These are phyloP conservation scores for Adelges cooleyi DNA, from an alignment of 1,140 invertebrate species.

Conservation along the genomic window DNA sequence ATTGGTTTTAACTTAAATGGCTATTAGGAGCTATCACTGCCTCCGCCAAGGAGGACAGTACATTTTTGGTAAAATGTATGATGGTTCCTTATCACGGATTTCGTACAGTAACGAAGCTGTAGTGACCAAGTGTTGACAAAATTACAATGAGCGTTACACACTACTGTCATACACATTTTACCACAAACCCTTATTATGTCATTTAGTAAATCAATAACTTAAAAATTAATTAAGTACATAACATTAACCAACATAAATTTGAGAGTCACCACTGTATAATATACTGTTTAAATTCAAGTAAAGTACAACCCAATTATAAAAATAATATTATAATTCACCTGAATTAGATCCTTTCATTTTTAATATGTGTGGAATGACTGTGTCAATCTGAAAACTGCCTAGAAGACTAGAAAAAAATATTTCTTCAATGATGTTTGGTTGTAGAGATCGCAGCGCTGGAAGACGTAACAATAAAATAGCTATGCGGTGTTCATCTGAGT, in stretches of 20 bases:
- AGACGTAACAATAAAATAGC: slow-evolving; percentile 60
- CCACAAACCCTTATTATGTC: background rate
- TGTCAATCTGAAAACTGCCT: slow-evolving; percentile 81
- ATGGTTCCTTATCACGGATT: background rate
- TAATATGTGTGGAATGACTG: slow-evolving; percentile 82
- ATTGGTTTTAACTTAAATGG: background rate
- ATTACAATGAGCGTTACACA: background rate
- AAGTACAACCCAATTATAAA: too few relatives aligned
- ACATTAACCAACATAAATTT: background rate
- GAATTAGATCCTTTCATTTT: slow-evolving; percentile 46
- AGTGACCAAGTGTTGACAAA: background rate
- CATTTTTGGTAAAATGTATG: background rate
- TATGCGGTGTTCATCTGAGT: slow-evolving; percentile 47
- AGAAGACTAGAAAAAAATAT: slow-evolving; percentile 85
- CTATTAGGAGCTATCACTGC: background rate
- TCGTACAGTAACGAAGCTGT: background rate
- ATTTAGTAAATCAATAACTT: background rate
- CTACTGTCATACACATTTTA: background rate
- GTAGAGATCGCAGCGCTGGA: slow-evolving; percentile 63
- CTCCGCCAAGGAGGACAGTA: background rate
- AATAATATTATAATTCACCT: background rate
- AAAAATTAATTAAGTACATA: background rate
- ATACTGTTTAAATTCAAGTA: too few relatives aligned
- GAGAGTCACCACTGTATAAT: background rate
- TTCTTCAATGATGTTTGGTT: slow-evolving; percentile 72